Conservation (phyloP, 2,888 invertebrate genomes). For the Drosophila ochracea region DNA sequence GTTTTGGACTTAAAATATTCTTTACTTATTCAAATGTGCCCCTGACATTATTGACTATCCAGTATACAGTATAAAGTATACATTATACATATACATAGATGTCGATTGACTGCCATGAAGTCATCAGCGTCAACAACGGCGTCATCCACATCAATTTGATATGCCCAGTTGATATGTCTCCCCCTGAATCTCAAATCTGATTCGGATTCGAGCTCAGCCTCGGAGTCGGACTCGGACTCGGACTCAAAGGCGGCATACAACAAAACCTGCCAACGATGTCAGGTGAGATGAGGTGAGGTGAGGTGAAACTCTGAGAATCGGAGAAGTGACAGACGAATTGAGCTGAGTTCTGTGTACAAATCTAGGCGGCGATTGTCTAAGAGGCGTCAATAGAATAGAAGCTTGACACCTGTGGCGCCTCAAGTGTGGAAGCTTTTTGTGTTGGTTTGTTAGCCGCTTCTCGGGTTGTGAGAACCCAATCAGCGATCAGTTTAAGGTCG, state of each 20-base stretch:
- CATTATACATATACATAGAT: constrained; percentile 8
- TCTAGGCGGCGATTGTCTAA: constrained; percentile 44
- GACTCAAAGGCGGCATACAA: constrained; percentile 42
- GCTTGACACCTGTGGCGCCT: constrained; percentile 72
- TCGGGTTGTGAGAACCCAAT: constrained; percentile 9
- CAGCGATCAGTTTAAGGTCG: constrained; percentile 12
- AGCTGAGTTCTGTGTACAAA: constrained; percentile 29
- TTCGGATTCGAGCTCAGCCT: constrained; percentile 15
- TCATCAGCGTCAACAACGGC: constrained; percentile 70
- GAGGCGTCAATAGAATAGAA: constrained; percentile 66
- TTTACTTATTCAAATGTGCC: constrained; percentile 71
- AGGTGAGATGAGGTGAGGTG: neutral
- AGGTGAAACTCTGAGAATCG: constrained; percentile 22
- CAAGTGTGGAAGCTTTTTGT: constrained; percentile 46
- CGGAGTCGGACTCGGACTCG: constrained; percentile 16
- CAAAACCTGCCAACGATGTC: constrained; percentile 44
- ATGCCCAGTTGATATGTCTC: constrained; percentile 39
- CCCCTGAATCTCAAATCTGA: constrained; percentile 21
- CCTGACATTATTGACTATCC: constrained; percentile 38
- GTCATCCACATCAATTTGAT: constrained; percentile 74
- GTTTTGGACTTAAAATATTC: constrained; percentile 66
- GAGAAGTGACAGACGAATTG: constrained; percentile 51
- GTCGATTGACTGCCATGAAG: constrained; percentile 72
- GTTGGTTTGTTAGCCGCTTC: neutral
- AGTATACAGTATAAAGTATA: neutral